These are phyloP conservation scores for Cryptomyrus ogoouensis DNA, from an alignment of 2,113 vertebrate genomes.

Conservation along the genomic window DNA sequence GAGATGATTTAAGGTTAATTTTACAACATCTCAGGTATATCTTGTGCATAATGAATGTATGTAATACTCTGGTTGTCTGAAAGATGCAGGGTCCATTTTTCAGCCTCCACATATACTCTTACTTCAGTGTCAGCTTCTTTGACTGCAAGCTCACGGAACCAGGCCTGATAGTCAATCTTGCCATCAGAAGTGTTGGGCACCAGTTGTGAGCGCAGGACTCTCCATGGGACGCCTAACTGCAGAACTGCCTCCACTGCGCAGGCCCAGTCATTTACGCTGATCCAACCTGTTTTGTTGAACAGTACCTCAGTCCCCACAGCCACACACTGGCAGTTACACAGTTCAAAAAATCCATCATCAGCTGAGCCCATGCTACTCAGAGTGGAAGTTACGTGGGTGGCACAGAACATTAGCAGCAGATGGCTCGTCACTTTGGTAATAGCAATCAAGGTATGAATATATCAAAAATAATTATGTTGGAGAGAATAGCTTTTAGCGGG, in stretches of 20 bases:
- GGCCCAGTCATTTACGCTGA: slow-evolving; percentile 73
- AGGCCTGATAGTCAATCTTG: slow-evolving; percentile 53
- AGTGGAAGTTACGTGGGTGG: not conserved
- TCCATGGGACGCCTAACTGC: slow-evolving; percentile 77
- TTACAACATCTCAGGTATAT: too few species aligned
- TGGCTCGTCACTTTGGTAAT: not conserved
- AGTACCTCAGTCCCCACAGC: not conserved
- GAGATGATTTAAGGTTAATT: not conserved
- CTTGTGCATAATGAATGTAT: too few species aligned
- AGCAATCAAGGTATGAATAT: not conserved
- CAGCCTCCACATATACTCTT: not conserved
- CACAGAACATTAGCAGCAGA: not conserved
- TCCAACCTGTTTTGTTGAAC: slow-evolving; percentile 36
- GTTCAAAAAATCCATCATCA: not conserved
- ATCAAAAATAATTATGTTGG: not conserved
- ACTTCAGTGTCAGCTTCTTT: slow-evolving; percentile 53
- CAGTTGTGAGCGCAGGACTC: slow-evolving; percentile 75
- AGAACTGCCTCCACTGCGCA: slow-evolving; percentile 68
- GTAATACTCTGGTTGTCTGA: not conserved
- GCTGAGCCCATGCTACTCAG: not conserved
- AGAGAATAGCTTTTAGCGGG: not conserved
- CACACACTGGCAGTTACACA: not conserved
- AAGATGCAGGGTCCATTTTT: not conserved
- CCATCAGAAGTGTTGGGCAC: slow-evolving; percentile 40
- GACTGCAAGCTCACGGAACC: slow-evolving; percentile 61